Conservation (phyloP, 1,140 invertebrate genomes). For the Mycetomoellerius zeteki region DNA sequence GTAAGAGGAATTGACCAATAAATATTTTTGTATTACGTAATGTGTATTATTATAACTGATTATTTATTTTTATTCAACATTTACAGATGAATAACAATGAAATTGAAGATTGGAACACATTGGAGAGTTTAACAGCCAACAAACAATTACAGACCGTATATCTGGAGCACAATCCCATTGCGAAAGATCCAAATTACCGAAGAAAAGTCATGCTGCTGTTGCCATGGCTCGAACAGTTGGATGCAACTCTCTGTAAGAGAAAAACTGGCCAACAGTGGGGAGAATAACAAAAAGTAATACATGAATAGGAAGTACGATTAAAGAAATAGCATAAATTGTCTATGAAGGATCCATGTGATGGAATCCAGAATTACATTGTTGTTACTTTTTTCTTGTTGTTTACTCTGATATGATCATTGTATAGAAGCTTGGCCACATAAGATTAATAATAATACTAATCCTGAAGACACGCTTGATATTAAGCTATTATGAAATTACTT, state of each 20-base stretch:
- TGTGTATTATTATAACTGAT: constrained; percentile 49
- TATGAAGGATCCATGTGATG: not conserved
- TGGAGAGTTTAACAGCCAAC: constrained; percentile 92
- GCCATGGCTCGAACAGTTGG: constrained; percentile 96
- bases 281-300: constrained; percentile 28
- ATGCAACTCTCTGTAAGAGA: constrained; percentile 96
- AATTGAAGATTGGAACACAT: constrained; percentile 94
- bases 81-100: constrained; percentile 97
- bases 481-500: not conserved
- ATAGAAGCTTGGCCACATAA: not conserved
- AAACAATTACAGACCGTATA: constrained; percentile 96
- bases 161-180: constrained; percentile 96
- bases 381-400: constrained; percentile 12
- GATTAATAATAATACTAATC: not conserved
- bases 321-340: constrained; percentile 20
- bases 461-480: not conserved
- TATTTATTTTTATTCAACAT: constrained; percentile 53
- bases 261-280: constrained; percentile 25
- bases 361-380: not conserved
- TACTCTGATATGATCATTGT: not conserved
- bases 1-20: constrained; percentile 87
- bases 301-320: not conserved
- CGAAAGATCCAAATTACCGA: constrained; percentile 94
- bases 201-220: constrained; percentile 96
- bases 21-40: constrained; percentile 29